These are phyloP conservation scores for Sturnus vulgaris DNA, from an alignment of 2,113 vertebrate species.

Conservation along the genomic window DNA sequence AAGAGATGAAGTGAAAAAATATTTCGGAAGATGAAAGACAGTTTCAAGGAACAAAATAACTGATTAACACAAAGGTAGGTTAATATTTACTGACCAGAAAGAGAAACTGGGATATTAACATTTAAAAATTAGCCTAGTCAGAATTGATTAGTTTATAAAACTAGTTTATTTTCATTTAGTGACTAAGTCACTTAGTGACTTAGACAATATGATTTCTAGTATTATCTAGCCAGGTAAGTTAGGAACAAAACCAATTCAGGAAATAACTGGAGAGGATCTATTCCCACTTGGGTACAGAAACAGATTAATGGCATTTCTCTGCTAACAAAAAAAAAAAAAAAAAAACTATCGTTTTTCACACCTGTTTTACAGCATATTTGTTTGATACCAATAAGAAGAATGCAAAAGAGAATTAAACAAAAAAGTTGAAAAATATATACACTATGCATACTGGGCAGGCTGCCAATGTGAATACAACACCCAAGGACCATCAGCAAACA, in stretches of 20 bases:
- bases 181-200: neutral
- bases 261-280: neutral
- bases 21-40: neutral
- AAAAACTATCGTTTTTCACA: neutral
- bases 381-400: neutral
- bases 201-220: neutral
- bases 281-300: neutral
- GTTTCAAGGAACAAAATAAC: neutral
- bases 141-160: neutral
- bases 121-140: neutral
- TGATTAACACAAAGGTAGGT: neutral
- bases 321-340: neutral
- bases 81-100: neutral
- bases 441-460: neutral
- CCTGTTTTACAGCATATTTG: neutral
- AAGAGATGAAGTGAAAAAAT: neutral
- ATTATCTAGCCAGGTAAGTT: neutral
- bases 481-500: neutral
- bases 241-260: neutral
- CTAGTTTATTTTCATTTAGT: neutral
- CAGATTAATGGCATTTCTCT: neutral
- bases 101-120: neutral
- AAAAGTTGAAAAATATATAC: neutral
- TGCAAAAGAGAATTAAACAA: neutral
- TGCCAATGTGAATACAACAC: neutral